phyloP scores from a whole-genome alignment of 2,113 vertebrate species.

The Oenanthe oenanthe region DNA sequence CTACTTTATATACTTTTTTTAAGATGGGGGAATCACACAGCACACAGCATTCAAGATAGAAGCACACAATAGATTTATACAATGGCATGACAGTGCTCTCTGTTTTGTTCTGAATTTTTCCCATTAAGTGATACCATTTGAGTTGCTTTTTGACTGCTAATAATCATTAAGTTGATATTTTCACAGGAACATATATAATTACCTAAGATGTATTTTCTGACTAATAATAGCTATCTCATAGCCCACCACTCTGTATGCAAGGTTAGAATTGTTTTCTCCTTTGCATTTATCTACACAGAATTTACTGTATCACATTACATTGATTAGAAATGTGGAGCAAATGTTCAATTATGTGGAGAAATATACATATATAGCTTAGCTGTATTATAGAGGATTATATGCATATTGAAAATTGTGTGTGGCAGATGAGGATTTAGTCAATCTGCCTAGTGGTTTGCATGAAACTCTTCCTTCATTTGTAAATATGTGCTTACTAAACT shows the following conservation, averaged over 20 bases:
- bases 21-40: not conserved
- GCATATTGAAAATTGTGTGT: not conserved
- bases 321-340: not conserved
- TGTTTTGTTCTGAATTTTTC: not conserved
- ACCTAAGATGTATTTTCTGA: not conserved
- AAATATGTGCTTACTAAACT: not conserved
- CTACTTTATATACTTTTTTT: not conserved
- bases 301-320: not conserved
- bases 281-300: not conserved
- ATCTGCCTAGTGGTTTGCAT: not conserved
- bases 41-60: not conserved
- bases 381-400: not conserved
- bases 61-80: not conserved
- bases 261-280: not conserved
- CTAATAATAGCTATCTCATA: not conserved
- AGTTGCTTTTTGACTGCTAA: not conserved
- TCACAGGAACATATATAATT: not conserved
- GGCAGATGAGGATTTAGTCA: not conserved
- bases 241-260: not conserved
- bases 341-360: not conserved
- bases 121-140: not conserved
- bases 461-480: not conserved
- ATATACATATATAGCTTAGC: not conserved
- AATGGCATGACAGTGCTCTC: not conserved
- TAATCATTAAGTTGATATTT: not conserved